Conservation (phyloP, 2,888 invertebrate species). For the Cephonodes hylas region DNA sequence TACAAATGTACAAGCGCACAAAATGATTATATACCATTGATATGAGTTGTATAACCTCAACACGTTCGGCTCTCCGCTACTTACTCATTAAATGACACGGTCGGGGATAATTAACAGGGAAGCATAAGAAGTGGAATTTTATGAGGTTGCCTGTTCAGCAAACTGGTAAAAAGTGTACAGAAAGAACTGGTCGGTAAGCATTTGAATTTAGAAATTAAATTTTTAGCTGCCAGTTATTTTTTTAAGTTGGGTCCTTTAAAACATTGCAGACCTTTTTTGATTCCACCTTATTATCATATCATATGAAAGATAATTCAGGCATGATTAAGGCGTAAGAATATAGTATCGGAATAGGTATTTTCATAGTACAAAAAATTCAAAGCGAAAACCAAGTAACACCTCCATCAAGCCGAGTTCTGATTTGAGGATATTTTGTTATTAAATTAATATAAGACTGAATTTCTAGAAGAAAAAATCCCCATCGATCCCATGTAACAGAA, state of each 20-base stretch:
- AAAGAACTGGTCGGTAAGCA: background rate
- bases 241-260: background rate
- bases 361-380: too few species aligned
- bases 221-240: background rate
- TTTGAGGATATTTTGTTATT: too few species aligned
- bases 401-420: too few species aligned
- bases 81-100: background rate
- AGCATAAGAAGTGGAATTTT: background rate
- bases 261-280: background rate
- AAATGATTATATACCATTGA: conserved; percentile 71
- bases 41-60: conserved; percentile 49
- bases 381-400: too few species aligned
- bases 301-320: too few species aligned
- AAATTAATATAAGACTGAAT: too few species aligned
- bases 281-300: too few species aligned
- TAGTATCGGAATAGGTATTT: too few species aligned
- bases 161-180: background rate
- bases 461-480: too few species aligned
- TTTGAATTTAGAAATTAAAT: background rate
- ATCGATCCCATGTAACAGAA: too few species aligned
- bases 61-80: background rate
- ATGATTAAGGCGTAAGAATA: too few species aligned
- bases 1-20: conserved; percentile 68
- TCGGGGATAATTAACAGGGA: background rate
- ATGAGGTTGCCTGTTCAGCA: background rate